A percentile compares a stretch with the other conserved stretches of the same genome.
These are phyloP conservation scores for Leptopilina syphax DNA, from an alignment of 2,888 invertebrate species.

Conservation along the genomic window DNA sequence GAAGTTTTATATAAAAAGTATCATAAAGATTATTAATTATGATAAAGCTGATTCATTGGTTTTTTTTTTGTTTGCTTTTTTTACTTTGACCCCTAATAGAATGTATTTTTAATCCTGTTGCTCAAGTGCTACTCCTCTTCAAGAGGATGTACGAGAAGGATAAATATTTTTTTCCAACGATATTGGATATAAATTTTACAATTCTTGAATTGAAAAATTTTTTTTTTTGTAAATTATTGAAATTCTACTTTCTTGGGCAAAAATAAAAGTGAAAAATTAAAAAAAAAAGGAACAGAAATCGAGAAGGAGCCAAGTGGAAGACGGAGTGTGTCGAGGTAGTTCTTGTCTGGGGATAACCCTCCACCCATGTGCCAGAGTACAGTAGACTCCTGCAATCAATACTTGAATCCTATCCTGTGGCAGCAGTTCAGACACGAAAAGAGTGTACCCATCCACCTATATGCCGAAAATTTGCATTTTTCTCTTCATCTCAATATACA, in stretches of 20 bases:
- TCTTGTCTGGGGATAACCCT: slow-evolving; percentile 73
- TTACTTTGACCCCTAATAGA: too few species aligned
- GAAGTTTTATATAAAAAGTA: too few species aligned
- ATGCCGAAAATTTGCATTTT: slow-evolving; percentile 54
- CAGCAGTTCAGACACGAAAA: slow-evolving; percentile 66
- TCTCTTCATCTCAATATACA: slow-evolving; percentile 8
- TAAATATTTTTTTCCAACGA: neutral
- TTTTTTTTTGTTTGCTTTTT: too few species aligned
- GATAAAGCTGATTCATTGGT: too few species aligned
- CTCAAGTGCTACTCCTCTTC: too few species aligned
- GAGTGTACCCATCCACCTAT: slow-evolving; percentile 55
- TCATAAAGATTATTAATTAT: too few species aligned
- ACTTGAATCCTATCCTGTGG: slow-evolving; percentile 71
- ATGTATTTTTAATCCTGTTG: too few species aligned
- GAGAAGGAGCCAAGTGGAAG: slow-evolving; percentile 62
- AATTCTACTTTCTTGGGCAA: neutral
- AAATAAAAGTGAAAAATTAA: slow-evolving; percentile 7
- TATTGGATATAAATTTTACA: neutral
- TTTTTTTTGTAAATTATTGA: neutral
- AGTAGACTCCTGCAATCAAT: slow-evolving; percentile 73
- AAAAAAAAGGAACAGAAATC: slow-evolving; percentile 42
- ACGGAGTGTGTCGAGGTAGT: slow-evolving; percentile 66
- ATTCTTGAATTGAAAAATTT: too few species aligned
- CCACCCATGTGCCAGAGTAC: slow-evolving; percentile 64
- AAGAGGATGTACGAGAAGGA: too few species aligned